Conservation (phyloP, 2,113 vertebrate genomes). For the Corvus cornix region DNA sequence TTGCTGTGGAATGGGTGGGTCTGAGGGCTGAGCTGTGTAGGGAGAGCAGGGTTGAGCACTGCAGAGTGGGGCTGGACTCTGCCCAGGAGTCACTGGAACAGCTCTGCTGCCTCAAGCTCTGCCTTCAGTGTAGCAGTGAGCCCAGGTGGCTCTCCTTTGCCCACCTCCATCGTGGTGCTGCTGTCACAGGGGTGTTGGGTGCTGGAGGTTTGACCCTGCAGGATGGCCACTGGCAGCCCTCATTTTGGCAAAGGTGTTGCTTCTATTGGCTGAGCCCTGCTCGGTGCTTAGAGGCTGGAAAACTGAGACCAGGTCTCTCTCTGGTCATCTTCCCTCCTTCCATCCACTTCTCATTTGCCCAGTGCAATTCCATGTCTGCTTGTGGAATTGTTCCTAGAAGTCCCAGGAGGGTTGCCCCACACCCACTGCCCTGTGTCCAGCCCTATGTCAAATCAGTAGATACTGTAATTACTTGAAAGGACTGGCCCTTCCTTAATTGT, state of each 20-base stretch:
- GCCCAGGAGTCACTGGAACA: background rate
- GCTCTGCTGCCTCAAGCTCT: background rate
- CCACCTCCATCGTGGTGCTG: background rate
- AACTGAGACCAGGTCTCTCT: background rate
- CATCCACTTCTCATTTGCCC: background rate
- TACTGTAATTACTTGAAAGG: background rate
- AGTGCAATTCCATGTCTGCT: background rate
- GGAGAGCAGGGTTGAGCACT: background rate
- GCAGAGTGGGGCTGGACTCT: background rate
- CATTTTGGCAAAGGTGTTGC: background rate
- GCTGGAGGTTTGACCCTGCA: background rate
- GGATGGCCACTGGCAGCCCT: background rate
- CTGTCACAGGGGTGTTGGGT: background rate
- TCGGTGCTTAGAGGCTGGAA: background rate
- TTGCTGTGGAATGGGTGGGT: rapidly evolving
- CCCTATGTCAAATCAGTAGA: background rate
- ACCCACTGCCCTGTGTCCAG: background rate
- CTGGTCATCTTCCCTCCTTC: background rate
- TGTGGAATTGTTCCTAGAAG: background rate
- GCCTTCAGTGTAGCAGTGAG: background rate
- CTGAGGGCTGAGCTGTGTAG: background rate
- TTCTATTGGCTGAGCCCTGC: background rate
- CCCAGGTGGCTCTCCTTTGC: background rate
- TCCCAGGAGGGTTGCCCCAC: background rate
- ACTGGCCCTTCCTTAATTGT: background rate